A percentile compares a stretch with the other conserved stretches of the same genome.
Evolutionary conservation across 2,113 vertebrate species (phyloP).

Genomic region (Urocynchramus pylzowi): DNA sequence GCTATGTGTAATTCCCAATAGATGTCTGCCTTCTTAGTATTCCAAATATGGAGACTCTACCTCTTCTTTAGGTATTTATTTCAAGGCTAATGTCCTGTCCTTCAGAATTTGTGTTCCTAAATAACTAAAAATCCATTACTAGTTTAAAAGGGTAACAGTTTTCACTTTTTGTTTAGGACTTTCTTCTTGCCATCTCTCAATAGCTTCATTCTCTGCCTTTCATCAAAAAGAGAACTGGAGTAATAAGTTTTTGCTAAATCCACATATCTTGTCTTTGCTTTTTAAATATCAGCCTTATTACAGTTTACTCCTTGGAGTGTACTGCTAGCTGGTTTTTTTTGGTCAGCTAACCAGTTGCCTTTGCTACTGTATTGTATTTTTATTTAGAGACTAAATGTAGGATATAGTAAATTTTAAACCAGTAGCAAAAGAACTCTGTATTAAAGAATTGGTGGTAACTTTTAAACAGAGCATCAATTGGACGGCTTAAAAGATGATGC

Average conservation of each 20-base stretch:
- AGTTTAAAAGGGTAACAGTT: not conserved
- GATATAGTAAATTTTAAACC: not conserved
- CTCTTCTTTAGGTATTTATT: not conserved
- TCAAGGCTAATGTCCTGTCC: not conserved
- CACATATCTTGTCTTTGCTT: not conserved
- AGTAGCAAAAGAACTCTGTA: not conserved
- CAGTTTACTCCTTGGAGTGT: not conserved
- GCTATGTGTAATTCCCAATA: not conserved
- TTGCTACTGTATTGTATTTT: not conserved
- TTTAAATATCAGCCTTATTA: not conserved
- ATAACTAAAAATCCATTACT: not conserved
- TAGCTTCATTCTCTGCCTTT: not conserved
- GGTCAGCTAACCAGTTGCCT: not conserved
- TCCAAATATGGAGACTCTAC: not conserved
- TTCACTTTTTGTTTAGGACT: not conserved
- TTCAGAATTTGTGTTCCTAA: not conserved
- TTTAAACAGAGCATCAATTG: not conserved
- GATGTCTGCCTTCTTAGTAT: not conserved
- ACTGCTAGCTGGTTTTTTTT: not conserved
- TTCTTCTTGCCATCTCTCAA: not conserved
- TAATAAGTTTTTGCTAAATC: not conserved
- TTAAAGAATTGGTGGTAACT: not conserved
- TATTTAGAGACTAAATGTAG: not conserved
- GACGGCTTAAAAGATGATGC: not conserved
- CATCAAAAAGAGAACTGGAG: not conserved